Percentiles rank a stretch among this genome's conserved stretches.
Evolutionary conservation across 2,797 vertebrate species (phyloP).

Genomic region (Triplophysa yarkandensis): DNA sequence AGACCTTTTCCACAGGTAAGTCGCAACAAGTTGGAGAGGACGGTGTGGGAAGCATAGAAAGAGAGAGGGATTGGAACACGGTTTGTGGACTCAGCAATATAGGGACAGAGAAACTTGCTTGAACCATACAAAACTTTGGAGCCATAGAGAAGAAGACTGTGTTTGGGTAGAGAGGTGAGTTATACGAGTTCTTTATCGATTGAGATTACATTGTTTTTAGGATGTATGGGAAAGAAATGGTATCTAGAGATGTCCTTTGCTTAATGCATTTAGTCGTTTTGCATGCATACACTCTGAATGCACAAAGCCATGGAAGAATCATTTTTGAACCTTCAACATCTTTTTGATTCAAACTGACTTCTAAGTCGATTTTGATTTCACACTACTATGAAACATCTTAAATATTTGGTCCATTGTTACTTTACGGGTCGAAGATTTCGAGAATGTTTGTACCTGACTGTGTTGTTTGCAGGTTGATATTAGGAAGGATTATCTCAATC

Average conservation of each 20-base stretch:
- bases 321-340: no score
- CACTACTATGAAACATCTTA: not conserved
- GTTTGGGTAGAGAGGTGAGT: constrained; percentile 65
- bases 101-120: constrained; percentile 29
- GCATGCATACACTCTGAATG: not conserved
- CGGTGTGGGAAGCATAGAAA: constrained; percentile 55
- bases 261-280: not conserved
- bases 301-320: no score
- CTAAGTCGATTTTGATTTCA: not conserved
- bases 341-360: no score
- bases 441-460: no score
- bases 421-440: no score
- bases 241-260: not conserved
- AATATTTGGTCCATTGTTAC: no score
- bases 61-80: constrained; percentile 46
- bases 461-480: not conserved
- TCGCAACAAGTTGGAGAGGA: constrained; percentile 63
- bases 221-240: not conserved
- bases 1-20: constrained; percentile 68
- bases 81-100: constrained; percentile 59
- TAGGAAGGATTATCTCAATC: constrained; percentile 1
- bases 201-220: not conserved
- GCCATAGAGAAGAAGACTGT: constrained; percentile 46
- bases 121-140: constrained; percentile 54
- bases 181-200: not conserved